Evolutionary conservation across 1,140 invertebrate species (phyloP).

Genomic region (Pollicipes pollicipes): DNA sequence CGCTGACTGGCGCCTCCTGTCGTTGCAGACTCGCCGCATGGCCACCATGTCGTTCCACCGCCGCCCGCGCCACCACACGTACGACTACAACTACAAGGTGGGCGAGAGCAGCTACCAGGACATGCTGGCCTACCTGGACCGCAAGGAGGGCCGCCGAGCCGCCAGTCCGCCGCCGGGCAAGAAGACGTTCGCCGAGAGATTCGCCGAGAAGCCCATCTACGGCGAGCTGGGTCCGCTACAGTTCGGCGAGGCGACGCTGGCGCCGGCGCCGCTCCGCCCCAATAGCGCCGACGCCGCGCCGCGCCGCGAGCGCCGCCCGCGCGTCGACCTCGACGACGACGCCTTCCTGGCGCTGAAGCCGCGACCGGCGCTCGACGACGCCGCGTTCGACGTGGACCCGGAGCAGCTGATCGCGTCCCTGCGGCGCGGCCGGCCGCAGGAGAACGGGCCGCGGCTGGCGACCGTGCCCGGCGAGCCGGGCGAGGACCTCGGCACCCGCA

Average conservation of each 20-base stretch:
- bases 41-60: not conserved
- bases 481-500: conserved; percentile 1
- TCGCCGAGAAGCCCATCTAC: not conserved
- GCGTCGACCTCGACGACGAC: too few species aligned
- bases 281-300: too few species aligned
- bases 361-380: not conserved
- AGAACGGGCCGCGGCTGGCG: not conserved
- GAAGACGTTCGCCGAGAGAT: not conserved
- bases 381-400: not conserved
- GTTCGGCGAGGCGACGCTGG: not conserved
- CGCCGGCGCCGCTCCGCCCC: too few species aligned
- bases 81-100: conserved; percentile 3
- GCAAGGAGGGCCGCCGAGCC: not conserved
- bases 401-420: not conserved
- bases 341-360: not conserved
- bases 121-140: conserved; percentile 2
- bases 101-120: conserved; percentile 4
- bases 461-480: not conserved
- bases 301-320: too few species aligned
- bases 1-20: not conserved
- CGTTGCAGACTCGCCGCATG: not conserved
- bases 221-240: not conserved
- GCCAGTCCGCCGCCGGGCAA: not conserved
- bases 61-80: not conserved
- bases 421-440: not conserved